phyloP scores from a whole-genome alignment of 1,140 invertebrate genomes.

The Penaeus indicus region DNA sequence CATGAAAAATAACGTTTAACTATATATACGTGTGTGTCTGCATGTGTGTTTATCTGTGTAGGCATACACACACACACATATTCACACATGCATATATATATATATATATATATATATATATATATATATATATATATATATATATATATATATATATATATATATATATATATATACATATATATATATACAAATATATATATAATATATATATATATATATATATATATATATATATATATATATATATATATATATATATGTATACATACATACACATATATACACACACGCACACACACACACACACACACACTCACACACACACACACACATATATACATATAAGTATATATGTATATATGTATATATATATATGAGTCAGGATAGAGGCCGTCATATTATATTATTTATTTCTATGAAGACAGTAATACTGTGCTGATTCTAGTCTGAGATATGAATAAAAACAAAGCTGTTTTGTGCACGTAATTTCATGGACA shows the following conservation, averaged over 20 bases:
- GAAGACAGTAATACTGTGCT: not conserved
- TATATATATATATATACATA: not conserved
- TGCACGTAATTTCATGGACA: no score
- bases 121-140: not conserved
- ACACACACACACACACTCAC: not conserved
- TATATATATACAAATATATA: not conserved
- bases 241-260: not conserved
- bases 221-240: not conserved
- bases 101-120: not conserved
- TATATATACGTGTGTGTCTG: no score
- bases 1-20: no score
- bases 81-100: not conserved
- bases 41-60: not conserved
- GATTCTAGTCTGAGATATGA: no score
- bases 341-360: not conserved
- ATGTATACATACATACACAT: not conserved
- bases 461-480: no score
- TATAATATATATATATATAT: constrained; percentile 6
- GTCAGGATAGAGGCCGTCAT: not conserved
- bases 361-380: not conserved
- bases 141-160: constrained; percentile 5
- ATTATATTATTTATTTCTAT: not conserved
- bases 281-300: not conserved
- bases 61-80: no score
- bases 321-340: not conserved